These are phyloP conservation scores for Microtus oregoni DNA, from an alignment of 2,113 vertebrate genomes.

Conservation along the genomic window DNA sequence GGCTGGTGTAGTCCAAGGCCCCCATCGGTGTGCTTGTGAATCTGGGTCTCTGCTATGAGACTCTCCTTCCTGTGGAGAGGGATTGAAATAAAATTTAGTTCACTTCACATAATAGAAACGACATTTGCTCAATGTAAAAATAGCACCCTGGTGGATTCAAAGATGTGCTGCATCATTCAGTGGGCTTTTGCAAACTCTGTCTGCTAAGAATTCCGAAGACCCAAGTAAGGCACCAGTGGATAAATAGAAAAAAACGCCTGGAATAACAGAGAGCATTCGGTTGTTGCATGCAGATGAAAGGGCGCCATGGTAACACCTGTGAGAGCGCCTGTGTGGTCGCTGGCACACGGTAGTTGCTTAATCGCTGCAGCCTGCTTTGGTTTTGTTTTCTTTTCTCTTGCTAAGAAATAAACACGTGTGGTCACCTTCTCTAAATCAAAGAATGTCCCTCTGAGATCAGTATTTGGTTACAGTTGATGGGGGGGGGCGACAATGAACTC, in stretches of 20 bases:
- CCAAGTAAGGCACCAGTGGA: background rate
- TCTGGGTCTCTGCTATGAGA: background rate
- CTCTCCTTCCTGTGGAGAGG: background rate
- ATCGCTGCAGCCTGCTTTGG: background rate
- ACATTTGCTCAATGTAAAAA: conserved; percentile 65
- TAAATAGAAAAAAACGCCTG: too few relatives aligned
- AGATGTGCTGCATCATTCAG: background rate
- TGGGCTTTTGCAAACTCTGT: conserved; percentile 22
- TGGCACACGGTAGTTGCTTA: background rate
- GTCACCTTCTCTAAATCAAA: background rate
- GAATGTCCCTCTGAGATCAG: background rate
- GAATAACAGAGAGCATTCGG: background rate
- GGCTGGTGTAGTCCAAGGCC: background rate
- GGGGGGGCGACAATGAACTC: background rate
- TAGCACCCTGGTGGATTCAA: conserved; percentile 49
- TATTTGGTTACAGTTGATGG: background rate
- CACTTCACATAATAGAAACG: conserved; percentile 47
- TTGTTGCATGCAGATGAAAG: background rate
- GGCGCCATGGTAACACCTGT: fast-evolving
- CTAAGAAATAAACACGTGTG: background rate
- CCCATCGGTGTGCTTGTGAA: background rate
- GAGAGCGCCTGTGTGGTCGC: fast-evolving
- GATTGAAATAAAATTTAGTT: conserved; percentile 49
- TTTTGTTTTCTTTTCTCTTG: background rate
- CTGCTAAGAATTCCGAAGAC: conserved; percentile 38